Base-by-base conservation (phyloP, 2,888 invertebrate genomes). In the Apotomis capreana region DNA sequence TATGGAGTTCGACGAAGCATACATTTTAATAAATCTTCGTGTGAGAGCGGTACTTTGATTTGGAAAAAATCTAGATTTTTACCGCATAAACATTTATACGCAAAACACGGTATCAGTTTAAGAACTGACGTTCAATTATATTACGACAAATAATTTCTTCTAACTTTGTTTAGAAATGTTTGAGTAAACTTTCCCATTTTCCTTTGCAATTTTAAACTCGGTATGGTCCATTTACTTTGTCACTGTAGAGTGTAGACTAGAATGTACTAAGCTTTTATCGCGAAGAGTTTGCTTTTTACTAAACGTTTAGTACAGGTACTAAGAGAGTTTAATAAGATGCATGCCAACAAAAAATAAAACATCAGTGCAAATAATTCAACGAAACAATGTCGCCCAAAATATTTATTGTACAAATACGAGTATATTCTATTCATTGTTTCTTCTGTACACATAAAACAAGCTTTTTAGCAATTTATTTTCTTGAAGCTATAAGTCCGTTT, bases 21-120 rank as follows among this genome's bases (percentile, higher is more conserved):
- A 37, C 49, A 68, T 68, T 52, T 67, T 60, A 54, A 68, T 52
- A 59, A 52, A 60, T 37, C n/a, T 26, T 12, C 10, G 52, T 44
- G 52, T 40, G 6, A 6, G 6, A 40, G 40, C 10, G n/a, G n/a
- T 60, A 12, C 51, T 46, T 60, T 59, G 46, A 57, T 46, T 64
- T 59, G 40, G 10, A 49, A 40, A 54, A 63, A 52, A 2, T 40
- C 12, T 1, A 9, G 49, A 44, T 44, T 44, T 44, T 44, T 44
- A 6, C 44, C 44, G 44, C 44, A 44, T 5, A 6, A 44, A 44
- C 44, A 26, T 26, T 44, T 8, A 44, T 8, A 6, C 44, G 8
- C 8, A 44, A 44, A 44, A 44, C 8, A 44, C 44, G 44, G 44
- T 5, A 3, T 44, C 44, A 10, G 8, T 49, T 49, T 49, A 61